Conservation (phyloP, 2,113 vertebrate species). For the Phaethon lepturus region DNA sequence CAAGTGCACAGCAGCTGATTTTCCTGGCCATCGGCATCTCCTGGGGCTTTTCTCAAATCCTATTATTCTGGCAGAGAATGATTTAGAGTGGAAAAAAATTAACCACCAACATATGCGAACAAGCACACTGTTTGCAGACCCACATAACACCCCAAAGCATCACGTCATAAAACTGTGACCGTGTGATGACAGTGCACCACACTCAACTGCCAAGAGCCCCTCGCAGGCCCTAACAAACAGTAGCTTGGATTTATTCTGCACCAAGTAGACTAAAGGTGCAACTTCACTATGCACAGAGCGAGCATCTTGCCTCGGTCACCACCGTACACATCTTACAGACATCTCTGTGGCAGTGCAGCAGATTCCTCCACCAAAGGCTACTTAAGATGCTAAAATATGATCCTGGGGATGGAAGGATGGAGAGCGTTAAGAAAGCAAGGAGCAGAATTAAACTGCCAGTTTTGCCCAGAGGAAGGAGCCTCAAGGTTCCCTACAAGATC, state of each 20-base stretch:
- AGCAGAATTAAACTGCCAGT: background rate
- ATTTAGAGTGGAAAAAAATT: background rate
- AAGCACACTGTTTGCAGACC: background rate
- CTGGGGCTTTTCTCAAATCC: background rate
- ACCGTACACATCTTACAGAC: accelerated
- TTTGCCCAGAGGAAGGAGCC: background rate
- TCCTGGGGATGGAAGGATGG: background rate
- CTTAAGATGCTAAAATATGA: background rate
- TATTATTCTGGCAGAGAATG: background rate
- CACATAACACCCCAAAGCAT: background rate
- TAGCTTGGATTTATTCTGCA: background rate
- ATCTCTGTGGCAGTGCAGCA: background rate
- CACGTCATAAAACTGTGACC: background rate
- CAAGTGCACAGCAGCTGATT: background rate
- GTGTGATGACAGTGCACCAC: background rate
- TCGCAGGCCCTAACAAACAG: background rate
- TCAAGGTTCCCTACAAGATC: background rate
- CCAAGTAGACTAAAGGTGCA: background rate
- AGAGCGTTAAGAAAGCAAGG: background rate
- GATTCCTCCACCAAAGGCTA: background rate
- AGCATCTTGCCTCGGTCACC: background rate
- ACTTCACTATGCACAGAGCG: background rate
- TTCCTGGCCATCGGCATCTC: background rate
- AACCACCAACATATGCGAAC: accelerated
- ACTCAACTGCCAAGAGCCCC: background rate